phyloP scores from a whole-genome alignment of 2,113 vertebrate species.

The Ahaetulla prasina region DNA sequence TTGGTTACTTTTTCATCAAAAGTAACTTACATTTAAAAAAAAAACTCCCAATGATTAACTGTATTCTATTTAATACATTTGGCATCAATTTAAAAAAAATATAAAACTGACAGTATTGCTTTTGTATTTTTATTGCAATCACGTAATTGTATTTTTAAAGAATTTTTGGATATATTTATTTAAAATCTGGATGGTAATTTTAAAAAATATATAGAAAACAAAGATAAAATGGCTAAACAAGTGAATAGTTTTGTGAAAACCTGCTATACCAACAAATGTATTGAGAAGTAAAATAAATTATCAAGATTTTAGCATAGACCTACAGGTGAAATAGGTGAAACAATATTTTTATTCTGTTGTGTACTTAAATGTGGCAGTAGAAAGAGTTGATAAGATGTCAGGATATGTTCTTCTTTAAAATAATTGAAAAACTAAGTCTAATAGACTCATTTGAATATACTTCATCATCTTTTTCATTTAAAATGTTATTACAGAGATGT shows the following conservation, averaged over 20 bases:
- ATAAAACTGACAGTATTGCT: background rate
- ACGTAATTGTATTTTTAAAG: background rate
- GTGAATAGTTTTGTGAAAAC: background rate
- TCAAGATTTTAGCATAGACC: background rate
- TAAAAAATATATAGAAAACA: background rate
- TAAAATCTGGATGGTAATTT: background rate
- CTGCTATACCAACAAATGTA: background rate
- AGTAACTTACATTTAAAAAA: background rate
- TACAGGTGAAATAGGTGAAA: background rate
- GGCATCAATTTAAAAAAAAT: background rate
- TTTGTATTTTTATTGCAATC: background rate
- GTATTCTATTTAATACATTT: background rate
- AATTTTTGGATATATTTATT: background rate
- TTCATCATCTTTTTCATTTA: background rate
- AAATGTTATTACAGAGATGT: background rate
- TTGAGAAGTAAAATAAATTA: background rate
- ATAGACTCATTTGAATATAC: background rate
- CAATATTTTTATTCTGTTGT: background rate
- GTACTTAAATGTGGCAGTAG: background rate
- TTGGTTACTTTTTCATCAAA: background rate
- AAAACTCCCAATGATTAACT: background rate
- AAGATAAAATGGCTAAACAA: background rate
- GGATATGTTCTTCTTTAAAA: background rate
- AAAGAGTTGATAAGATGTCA: background rate
- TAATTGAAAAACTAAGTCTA: background rate